phyloP scores from a whole-genome alignment of 2,888 invertebrate species.

The Drosophila planitibia region DNA sequence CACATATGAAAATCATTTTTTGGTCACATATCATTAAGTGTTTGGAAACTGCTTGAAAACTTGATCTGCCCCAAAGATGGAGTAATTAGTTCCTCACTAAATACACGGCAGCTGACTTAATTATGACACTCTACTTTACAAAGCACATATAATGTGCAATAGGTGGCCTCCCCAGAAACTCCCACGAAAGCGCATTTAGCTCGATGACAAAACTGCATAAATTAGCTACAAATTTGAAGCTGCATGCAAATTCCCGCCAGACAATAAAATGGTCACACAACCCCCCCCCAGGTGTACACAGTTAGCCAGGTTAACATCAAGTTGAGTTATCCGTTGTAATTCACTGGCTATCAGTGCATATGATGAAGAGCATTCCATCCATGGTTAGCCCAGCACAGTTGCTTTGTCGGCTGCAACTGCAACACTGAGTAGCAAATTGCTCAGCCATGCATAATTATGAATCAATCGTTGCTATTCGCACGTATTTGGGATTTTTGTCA shows the following conservation, averaged over 20 bases:
- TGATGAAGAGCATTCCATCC: slow-evolving; percentile 47
- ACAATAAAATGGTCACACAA: not conserved
- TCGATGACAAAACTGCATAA: slow-evolving; percentile 55
- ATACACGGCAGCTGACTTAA: not conserved
- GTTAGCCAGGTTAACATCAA: slow-evolving; percentile 36
- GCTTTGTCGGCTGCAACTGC: slow-evolving; percentile 38
- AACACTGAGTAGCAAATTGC: slow-evolving; percentile 32
- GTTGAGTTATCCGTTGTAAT: slow-evolving; percentile 41
- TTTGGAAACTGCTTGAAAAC: slow-evolving; percentile 6
- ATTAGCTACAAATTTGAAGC: slow-evolving; percentile 53
- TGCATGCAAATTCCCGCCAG: slow-evolving; percentile 49
- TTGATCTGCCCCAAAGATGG: not conserved
- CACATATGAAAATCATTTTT: not conserved
- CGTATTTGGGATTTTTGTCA: slow-evolving; percentile 75
- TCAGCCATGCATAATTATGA: slow-evolving; percentile 56
- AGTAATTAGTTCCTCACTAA: slow-evolving; percentile 4
- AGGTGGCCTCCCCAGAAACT: slow-evolving; percentile 2
- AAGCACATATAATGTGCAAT: slow-evolving; percentile 1
- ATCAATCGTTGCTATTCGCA: slow-evolving; percentile 65
- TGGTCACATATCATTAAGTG: not conserved
- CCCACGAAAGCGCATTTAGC: slow-evolving; percentile 34
- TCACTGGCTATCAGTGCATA: slow-evolving; percentile 34
- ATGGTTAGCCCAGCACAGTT: slow-evolving; percentile 6
- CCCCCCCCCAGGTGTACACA: not conserved
- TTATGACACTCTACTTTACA: not conserved